phyloP scores from a whole-genome alignment of 2,113 vertebrate species.

The Hylia prasina region DNA sequence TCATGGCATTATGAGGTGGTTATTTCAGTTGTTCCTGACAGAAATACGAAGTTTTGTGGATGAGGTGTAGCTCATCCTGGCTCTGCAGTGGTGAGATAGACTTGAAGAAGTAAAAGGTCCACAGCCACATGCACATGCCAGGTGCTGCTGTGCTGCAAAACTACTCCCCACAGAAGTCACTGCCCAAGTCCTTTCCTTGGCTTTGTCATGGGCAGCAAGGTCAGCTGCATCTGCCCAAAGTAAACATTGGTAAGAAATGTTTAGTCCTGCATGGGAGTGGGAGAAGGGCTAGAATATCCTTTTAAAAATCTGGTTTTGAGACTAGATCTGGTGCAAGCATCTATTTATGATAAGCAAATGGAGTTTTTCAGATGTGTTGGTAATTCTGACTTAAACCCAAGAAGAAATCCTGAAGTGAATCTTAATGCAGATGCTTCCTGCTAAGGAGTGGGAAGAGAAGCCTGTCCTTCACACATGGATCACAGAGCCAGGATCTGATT shows the following conservation, averaged over 20 bases:
- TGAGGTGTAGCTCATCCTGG: background rate
- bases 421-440: background rate
- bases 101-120: background rate
- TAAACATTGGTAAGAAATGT: background rate
- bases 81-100: background rate
- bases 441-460: background rate
- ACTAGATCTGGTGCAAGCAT: background rate
- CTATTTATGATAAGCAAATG: background rate
- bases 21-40: fast-evolving
- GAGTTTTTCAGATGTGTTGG: background rate
- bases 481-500: background rate
- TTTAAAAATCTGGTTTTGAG: background rate
- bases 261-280: background rate
- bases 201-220: background rate
- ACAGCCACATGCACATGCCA: fast-evolving
- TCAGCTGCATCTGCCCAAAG: background rate
- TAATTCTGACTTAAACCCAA: background rate
- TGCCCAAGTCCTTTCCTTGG: background rate
- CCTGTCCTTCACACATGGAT: background rate
- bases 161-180: background rate
- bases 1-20: background rate
- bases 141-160: background rate
- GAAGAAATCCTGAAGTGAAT: background rate
- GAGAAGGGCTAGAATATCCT: background rate
- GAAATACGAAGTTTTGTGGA: background rate